A percentile compares a stretch with the other conserved stretches of the same genome.
phyloP scores from a whole-genome alignment of 2,797 vertebrate genomes.

The Poecilia wingei region DNA sequence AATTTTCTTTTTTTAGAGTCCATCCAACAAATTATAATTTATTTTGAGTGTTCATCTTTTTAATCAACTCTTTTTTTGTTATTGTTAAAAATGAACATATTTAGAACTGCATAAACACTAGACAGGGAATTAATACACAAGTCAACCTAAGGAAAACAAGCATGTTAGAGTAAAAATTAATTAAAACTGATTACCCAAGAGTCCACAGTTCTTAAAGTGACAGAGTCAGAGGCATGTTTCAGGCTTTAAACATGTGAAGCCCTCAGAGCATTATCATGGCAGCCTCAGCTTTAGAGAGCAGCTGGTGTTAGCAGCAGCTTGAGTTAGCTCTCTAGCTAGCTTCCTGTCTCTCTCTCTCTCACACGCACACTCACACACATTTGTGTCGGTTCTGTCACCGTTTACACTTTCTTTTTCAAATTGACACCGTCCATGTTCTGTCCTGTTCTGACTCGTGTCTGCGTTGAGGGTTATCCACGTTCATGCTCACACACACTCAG shows the following conservation, averaged over 20 bases:
- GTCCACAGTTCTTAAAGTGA: not conserved
- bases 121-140: not conserved
- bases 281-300: constrained; percentile 46
- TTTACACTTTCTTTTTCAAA: constrained; percentile 6
- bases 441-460: constrained; percentile 7
- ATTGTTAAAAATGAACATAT: no score
- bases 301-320: constrained; percentile 65
- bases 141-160: not conserved
- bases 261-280: constrained; percentile 41
- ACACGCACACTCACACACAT: not conserved
- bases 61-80: not conserved
- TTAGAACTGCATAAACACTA: not conserved
- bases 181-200: not conserved
- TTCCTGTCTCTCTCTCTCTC: not conserved
- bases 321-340: constrained; percentile 40
- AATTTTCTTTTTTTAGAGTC: not conserved
- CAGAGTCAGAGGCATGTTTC: constrained; percentile 61
- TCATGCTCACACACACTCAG: constrained; percentile 40
- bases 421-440: constrained; percentile 6
- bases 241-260: constrained; percentile 56
- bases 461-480: constrained; percentile 1
- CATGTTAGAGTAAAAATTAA: not conserved
- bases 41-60: not conserved
- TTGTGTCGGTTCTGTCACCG: not conserved
- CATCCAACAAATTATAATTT: not conserved